phyloP scores from a whole-genome alignment of 2,113 vertebrate genomes.

The Bambusicola thoracicus region DNA sequence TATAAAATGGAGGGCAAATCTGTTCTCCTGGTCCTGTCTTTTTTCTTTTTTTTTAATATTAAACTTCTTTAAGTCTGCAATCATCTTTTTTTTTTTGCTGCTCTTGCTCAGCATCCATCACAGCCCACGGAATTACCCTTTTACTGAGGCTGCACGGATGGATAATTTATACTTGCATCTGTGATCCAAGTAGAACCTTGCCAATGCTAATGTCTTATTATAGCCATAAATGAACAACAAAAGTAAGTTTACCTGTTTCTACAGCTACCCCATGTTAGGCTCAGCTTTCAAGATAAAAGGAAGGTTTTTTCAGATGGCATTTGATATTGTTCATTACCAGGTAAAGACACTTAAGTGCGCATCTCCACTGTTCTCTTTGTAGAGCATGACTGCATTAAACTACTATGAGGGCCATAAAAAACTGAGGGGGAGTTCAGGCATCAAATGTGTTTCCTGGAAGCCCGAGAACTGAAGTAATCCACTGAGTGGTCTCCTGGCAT shows the following conservation, averaged over 20 bases:
- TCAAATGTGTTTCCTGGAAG: background rate
- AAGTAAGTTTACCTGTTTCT: background rate
- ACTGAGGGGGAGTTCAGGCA: background rate
- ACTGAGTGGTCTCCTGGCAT: background rate
- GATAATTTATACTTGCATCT: conserved; percentile 7
- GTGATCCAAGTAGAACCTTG: background rate
- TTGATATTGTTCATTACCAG: background rate
- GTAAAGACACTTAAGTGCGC: background rate
- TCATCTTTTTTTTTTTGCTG: background rate
- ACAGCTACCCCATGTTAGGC: background rate
- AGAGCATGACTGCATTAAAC: background rate
- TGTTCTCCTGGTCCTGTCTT: background rate
- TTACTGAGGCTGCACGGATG: background rate
- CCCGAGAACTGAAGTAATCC: background rate
- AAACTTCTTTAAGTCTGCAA: background rate
- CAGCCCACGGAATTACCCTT: background rate
- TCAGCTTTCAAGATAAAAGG: background rate
- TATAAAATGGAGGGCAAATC: background rate
- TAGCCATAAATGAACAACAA: background rate
- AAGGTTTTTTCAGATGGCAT: background rate
- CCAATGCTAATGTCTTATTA: background rate
- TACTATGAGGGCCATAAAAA: background rate
- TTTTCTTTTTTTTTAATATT: background rate
- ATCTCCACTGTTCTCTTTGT: background rate
- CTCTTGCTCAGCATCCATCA: background rate